Evolutionary conservation across 1,140 invertebrate genomes (phyloP).

Genomic region (Atopsyche davidsoni): DNA sequence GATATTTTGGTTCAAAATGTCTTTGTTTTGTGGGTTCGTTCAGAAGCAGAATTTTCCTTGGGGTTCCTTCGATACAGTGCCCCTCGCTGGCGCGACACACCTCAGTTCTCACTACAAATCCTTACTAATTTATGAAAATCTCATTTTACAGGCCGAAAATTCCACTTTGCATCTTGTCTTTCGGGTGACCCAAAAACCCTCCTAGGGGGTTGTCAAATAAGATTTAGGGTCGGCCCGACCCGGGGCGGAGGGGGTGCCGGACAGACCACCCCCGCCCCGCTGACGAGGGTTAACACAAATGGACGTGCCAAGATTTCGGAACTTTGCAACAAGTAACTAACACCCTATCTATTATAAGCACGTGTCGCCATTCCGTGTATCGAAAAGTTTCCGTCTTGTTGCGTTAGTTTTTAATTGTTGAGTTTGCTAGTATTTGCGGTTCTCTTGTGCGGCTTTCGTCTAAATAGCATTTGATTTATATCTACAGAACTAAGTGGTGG

Average conservation of each 20-base stretch:
- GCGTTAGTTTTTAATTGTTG: too few species aligned
- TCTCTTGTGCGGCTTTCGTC: too few species aligned
- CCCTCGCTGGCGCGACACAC: too few species aligned
- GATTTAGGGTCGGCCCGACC: conserved; percentile 23
- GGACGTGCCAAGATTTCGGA: conserved; percentile 30
- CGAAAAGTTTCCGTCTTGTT: background rate
- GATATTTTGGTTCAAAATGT: too few species aligned
- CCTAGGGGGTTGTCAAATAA: conserved; percentile 28
- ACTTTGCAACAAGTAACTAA: conserved; percentile 27
- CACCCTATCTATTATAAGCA: conserved; percentile 16
- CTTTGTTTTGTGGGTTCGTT: too few species aligned
- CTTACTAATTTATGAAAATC: too few species aligned
- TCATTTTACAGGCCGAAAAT: background rate
- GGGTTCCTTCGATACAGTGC: too few species aligned
- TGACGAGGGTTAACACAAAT: conserved; percentile 30
- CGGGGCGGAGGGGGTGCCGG: conserved; percentile 7
- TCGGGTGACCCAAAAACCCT: conserved; percentile 29
- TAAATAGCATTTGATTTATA: too few species aligned
- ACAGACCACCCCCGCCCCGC: conserved; percentile 15
- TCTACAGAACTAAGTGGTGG: too few species aligned
- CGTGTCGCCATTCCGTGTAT: background rate
- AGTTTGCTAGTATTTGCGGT: too few species aligned
- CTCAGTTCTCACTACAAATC: too few species aligned
- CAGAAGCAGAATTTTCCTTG: too few species aligned
- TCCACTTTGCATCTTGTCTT: background rate